Conservation (phyloP, 2,888 invertebrate species). For the Thelaira solivaga region DNA sequence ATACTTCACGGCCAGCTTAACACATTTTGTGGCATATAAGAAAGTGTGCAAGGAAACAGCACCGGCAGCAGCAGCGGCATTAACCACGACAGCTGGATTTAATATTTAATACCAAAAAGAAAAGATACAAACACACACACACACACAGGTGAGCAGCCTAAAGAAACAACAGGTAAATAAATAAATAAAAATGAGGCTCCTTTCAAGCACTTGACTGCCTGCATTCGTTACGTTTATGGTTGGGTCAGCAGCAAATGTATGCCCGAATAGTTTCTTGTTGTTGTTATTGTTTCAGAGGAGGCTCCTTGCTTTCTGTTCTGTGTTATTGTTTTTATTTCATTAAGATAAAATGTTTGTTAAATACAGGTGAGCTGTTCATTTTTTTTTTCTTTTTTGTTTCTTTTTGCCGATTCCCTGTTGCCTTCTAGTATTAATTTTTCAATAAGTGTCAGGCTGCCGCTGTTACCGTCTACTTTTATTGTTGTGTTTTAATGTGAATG, state of each 20-base stretch:
- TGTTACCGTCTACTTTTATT: conserved; percentile 33
- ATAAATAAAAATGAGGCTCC: conserved; percentile 28
- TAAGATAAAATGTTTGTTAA: conserved; percentile 54
- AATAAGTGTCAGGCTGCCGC: conserved; percentile 51
- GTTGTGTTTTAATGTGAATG: conserved; percentile 48
- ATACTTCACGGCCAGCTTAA: conserved; percentile 60
- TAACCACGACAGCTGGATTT: conserved; percentile 37
- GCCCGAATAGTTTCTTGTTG: neutral
- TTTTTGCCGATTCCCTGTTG: neutral
- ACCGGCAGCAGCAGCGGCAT: conserved; percentile 6
- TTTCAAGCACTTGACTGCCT: conserved; percentile 10
- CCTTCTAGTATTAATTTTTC: conserved; percentile 7
- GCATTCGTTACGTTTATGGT: conserved; percentile 26
- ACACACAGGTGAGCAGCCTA: no score
- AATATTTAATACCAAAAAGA: conserved; percentile 1
- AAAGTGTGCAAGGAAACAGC: conserved; percentile 36
- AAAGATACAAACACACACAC: neutral
- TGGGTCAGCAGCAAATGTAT: neutral
- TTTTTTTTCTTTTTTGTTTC: neutral
- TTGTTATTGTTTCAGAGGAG: neutral
- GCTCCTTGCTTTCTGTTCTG: neutral
- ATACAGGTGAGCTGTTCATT: conserved; percentile 56
- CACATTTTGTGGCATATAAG: conserved; percentile 52
- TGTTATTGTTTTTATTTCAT: conserved; percentile 34
- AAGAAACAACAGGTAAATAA: conserved; percentile 48